Percentiles rank a stretch among this genome's conserved stretches.
Conservation (phyloP, 2,113 vertebrate genomes). For the Corvus hawaiiensis region DNA sequence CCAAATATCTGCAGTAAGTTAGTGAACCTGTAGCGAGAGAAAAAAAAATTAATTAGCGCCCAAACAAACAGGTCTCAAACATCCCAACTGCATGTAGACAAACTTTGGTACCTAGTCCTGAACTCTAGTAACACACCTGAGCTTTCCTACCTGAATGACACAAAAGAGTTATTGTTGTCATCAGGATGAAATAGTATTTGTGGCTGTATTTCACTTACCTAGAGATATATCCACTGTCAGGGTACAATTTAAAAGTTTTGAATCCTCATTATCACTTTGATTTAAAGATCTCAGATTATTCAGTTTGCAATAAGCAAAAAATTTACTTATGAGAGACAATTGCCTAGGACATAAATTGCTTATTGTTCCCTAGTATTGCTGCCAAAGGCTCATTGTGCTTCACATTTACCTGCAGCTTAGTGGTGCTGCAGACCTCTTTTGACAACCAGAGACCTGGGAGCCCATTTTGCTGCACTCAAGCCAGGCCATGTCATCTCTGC, state of each 20-base stretch:
- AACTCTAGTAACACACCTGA: not conserved
- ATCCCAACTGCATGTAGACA: not conserved
- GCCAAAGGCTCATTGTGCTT: not conserved
- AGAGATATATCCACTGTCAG: not conserved
- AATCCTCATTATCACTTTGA: not conserved
- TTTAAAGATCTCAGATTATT: not conserved
- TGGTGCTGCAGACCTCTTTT: not conserved
- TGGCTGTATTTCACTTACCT: not conserved
- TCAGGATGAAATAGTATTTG: not conserved
- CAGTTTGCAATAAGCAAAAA: not conserved
- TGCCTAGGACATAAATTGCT: not conserved
- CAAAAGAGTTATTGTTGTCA: not conserved
- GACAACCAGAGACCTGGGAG: not conserved
- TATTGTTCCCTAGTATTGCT: rapidly evolving
- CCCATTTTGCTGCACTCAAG: not conserved
- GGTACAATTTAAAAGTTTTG: not conserved
- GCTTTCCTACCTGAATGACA: not conserved
- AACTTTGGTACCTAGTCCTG: not conserved
- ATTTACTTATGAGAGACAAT: too few species aligned
- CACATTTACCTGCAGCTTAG: not conserved
- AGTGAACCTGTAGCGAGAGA: not conserved
- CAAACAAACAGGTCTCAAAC: not conserved
- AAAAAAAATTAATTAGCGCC: not conserved
- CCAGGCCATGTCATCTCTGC: not conserved
- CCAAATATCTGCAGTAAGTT: not conserved